phyloP scores from a whole-genome alignment of 2,888 invertebrate genomes.

The Phlogophora meticulosa region DNA sequence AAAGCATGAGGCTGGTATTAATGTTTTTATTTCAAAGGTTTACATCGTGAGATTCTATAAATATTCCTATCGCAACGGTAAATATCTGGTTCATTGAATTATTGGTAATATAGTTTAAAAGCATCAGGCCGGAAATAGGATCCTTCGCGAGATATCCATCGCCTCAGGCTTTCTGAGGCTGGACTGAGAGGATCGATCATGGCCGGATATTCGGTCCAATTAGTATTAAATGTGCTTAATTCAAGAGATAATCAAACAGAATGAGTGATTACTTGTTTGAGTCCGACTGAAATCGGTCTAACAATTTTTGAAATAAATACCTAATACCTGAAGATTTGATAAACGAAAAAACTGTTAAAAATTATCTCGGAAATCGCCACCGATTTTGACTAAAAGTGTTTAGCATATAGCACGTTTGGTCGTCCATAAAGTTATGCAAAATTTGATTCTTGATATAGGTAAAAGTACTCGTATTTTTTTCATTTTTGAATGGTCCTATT shows the following conservation, averaged over 20 bases:
- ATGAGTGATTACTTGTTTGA: slow-evolving; percentile 5
- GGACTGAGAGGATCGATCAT: slow-evolving; percentile 2
- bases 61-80: slow-evolving; percentile 18
- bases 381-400: too few relatives aligned
- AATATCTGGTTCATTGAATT: slow-evolving; percentile 36
- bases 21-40: not conserved
- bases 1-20: too few relatives aligned
- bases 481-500: slow-evolving; percentile 54
- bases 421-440: slow-evolving; percentile 30
- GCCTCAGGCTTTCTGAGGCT: slow-evolving; percentile 38
- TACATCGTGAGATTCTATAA: slow-evolving; percentile 10
- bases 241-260: slow-evolving; percentile 17
- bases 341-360: too few relatives aligned
- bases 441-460: slow-evolving; percentile 33
- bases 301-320: slow-evolving; percentile 8
- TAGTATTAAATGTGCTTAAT: slow-evolving; percentile 32
- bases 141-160: slow-evolving; percentile 35
- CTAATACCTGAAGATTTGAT: too few relatives aligned
- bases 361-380: not conserved
- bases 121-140: slow-evolving; percentile 45
- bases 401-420: not conserved
- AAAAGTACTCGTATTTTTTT: too few relatives aligned
- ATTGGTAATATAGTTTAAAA: slow-evolving; percentile 44
- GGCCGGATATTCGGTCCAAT: slow-evolving; percentile 42
- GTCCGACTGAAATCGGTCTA: not conserved